Evolutionary conservation across 2,888 invertebrate species (phyloP).

Genomic region (Trichopria drosophilae): DNA sequence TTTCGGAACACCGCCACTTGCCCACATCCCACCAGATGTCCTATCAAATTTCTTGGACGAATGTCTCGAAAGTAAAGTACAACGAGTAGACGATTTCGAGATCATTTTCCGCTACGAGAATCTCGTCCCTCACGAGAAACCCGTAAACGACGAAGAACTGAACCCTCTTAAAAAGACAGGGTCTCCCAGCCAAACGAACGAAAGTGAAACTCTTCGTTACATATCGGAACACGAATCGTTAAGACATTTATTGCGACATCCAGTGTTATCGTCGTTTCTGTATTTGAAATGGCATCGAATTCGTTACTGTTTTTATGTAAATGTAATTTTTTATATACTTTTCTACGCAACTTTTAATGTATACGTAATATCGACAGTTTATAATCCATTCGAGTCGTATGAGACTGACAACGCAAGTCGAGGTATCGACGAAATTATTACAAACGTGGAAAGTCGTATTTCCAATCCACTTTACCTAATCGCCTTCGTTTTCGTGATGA

Average conservation of each 20-base stretch:
- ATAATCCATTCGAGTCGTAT: no score
- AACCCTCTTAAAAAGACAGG: not conserved
- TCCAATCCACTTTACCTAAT: constrained; percentile 72
- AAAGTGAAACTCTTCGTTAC: constrained; percentile 75
- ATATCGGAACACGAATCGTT: constrained; percentile 72
- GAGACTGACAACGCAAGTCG: no score
- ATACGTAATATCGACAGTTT: no score
- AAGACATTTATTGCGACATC: constrained; percentile 74
- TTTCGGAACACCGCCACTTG: constrained; percentile 70
- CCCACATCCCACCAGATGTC: constrained; percentile 71
- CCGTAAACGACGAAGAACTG: constrained; percentile 2
- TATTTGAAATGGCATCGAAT: constrained; percentile 81
- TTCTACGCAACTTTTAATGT: constrained; percentile 70
- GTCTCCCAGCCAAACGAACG: constrained; percentile 46
- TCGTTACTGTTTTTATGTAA: constrained; percentile 72
- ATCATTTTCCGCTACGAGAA: constrained; percentile 75
- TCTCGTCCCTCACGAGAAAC: constrained; percentile 63
- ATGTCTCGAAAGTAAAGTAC: constrained; percentile 70
- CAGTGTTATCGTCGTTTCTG: constrained; percentile 77
- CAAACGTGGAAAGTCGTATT: no score
- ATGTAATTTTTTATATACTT: constrained; percentile 71
- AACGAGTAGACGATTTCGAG: constrained; percentile 71
- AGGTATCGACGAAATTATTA: no score
- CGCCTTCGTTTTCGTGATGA: constrained; percentile 70
- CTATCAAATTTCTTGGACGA: constrained; percentile 74